These are phyloP conservation scores for Latrodectus geometricus DNA, from an alignment of 1,140 invertebrate genomes.

Conservation along the genomic window DNA sequence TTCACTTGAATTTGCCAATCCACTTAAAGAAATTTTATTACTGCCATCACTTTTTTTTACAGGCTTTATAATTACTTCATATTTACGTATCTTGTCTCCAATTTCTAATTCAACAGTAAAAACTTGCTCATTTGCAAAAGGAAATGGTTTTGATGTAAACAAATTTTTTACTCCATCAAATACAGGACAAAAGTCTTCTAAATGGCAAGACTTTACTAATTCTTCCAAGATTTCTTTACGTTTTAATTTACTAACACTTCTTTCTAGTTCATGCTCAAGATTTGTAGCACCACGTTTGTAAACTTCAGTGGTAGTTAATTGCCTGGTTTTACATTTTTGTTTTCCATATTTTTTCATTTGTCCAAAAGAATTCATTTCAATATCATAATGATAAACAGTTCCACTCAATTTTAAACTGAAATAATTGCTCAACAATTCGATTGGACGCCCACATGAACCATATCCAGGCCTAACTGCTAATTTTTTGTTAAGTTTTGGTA, in stretches of 20 bases:
- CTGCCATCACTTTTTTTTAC: constrained; percentile 27
- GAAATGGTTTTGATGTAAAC: constrained; percentile 38
- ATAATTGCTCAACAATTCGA: constrained; percentile 26
- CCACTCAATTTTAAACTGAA: neutral
- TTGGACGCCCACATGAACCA: constrained; percentile 24
- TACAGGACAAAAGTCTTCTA: constrained; percentile 16
- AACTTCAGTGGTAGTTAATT: constrained; percentile 28
- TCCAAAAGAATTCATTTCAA: constrained; percentile 25
- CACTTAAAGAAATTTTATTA: constrained; percentile 29
- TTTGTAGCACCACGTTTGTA: neutral
- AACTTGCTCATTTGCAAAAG: neutral
- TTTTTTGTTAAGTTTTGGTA: neutral
- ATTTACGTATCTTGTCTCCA: neutral
- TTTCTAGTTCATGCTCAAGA: constrained; percentile 13
- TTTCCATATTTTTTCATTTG: constrained; percentile 34
- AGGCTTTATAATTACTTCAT: constrained; percentile 37
- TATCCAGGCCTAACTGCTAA: constrained; percentile 17
- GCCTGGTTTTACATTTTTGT: neutral
- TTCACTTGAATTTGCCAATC: constrained; percentile 1
- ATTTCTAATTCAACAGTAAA: constrained; percentile 18
- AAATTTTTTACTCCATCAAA: constrained; percentile 57
- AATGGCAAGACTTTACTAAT: neutral
- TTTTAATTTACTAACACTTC: constrained; percentile 17
- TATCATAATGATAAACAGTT: constrained; percentile 44
- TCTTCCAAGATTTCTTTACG: constrained; percentile 18